Evolutionary conservation across 2,797 vertebrate species (phyloP), one percentile per base, ranked within the genome.

Genomic region (Schizopygopsis pylzovi): DNA sequence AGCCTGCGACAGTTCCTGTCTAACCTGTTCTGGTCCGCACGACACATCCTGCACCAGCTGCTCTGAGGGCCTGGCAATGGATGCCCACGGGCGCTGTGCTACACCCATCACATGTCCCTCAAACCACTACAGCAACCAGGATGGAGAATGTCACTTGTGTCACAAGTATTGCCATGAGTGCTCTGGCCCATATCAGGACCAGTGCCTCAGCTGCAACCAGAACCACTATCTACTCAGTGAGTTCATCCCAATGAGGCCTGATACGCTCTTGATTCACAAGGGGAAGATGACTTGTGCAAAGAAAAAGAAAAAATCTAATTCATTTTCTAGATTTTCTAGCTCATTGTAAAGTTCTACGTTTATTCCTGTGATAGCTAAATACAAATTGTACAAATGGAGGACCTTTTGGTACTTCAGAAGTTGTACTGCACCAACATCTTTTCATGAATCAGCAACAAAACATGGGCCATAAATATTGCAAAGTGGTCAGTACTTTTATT

Each of bases 1-100:
- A 99, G 98, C 93, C 18, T 99, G 98, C 52, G 93, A 95, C 18
- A 91, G 89, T n/a, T 94, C 94, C n/a, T 99, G 98, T 82, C 90
- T 88, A 33, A 95, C 93, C 84, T 99, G 98, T 88, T 87, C 72
- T 0, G 95, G 94, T 2, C 95, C 94, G 0, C 91, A 93, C 0
- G 81, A 92, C 0, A 88, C 87, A 56, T 90, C 89, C 79, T 99
- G 98, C 91, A 92, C 84, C 13, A 90, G 94, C 63, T 99, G 98
- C 87, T 92, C 59, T 83, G 94, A 95, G 7, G 95, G 93, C 76
- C 86, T 94, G 85, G 78, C 3, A 45, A 33, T 94, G 49, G 94
- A 94, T 41, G 41, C 0, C 3, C 84, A 90, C 0, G 90, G 95
- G 4, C 87, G 85, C 13, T 99, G 98, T 13, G 77, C 88, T 15